Conservation (phyloP, 2,797 vertebrate genomes). For the Zenarchopterus dispar region DNA sequence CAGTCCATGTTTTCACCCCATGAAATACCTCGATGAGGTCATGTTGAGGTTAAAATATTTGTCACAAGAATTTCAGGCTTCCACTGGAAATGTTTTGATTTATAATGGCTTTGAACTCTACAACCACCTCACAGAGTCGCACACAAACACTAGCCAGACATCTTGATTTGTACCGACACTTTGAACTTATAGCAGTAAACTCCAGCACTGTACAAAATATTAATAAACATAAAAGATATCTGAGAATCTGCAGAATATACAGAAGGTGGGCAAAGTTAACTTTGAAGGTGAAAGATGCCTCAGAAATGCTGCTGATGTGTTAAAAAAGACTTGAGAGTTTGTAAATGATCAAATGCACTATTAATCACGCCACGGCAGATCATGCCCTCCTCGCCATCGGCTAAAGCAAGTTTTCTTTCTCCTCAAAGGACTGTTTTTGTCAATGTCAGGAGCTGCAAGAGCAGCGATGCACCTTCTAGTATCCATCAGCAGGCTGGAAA, state of each 20-base stretch:
- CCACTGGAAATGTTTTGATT: constrained; percentile 30
- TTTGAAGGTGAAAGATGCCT: too few species aligned
- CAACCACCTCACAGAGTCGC: constrained; percentile 26
- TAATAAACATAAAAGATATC: too few species aligned
- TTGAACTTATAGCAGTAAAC: constrained; percentile 34
- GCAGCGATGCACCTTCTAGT: constrained; percentile 33
- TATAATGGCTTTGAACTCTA: constrained; percentile 34
- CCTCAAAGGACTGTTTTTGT: constrained; percentile 35
- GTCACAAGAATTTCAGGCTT: constrained; percentile 55
- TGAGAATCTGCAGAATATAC: too few species aligned
- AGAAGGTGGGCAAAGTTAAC: too few species aligned
- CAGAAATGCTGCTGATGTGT: constrained; percentile 2
- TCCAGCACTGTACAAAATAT: constrained; percentile 21
- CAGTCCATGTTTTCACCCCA: constrained; percentile 9
- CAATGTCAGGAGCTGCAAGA: constrained; percentile 53
- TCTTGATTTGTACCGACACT: constrained; percentile 17
- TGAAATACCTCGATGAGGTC: constrained; percentile 31
- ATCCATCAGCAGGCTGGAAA: constrained; percentile 24
- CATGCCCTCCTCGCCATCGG: constrained; percentile 22
- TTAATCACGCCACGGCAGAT: constrained; percentile 11
- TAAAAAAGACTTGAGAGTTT: constrained; percentile 4
- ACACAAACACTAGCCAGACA: not conserved
- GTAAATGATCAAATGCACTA: constrained; percentile 18
- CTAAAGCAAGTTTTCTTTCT: constrained; percentile 16
- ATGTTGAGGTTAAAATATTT: constrained; percentile 46